Percentiles rank a stretch among this genome's conserved stretches.
These are phyloP conservation scores for Colletes collaris DNA, from an alignment of 2,888 invertebrate genomes.

Conservation along the genomic window DNA sequence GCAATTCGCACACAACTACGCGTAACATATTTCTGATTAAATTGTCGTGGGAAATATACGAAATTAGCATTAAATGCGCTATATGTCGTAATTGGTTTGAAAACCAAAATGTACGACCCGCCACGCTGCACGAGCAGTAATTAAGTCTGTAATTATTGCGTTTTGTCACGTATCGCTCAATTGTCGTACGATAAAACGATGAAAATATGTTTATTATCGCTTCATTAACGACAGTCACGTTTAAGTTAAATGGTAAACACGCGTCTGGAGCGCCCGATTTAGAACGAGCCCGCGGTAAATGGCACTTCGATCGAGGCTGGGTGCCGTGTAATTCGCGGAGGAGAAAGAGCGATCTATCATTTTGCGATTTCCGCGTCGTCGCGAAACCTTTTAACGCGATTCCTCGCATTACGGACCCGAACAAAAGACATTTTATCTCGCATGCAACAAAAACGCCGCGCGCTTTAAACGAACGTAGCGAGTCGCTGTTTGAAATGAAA, in stretches of 20 bases:
- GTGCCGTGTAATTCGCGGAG: background rate
- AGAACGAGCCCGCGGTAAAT: background rate
- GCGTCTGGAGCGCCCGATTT: background rate
- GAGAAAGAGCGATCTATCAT: background rate
- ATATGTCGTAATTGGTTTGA: constrained; percentile 61
- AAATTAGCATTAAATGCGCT: constrained; percentile 66
- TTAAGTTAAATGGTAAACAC: constrained; percentile 19
- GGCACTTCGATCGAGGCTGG: background rate
- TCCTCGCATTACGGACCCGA: background rate
- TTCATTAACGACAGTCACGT: constrained; percentile 49
- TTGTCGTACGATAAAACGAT: constrained; percentile 56
- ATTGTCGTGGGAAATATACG: constrained; percentile 60
- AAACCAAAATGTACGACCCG: constrained; percentile 64
- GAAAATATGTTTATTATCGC: constrained; percentile 52
- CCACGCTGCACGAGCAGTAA: constrained; percentile 58
- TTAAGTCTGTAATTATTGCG: constrained; percentile 66
- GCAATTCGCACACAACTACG: background rate
- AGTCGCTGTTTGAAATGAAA: background rate
- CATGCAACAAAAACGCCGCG: background rate
- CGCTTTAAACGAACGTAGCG: background rate
- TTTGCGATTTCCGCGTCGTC: background rate
- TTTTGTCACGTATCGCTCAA: constrained; percentile 63
- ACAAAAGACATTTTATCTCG: constrained; percentile 1
- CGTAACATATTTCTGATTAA: constrained; percentile 58
- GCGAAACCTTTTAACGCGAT: background rate